Evolutionary conservation across 2,888 invertebrate species (phyloP).

Genomic region (Ommatoiulus sabulosus): DNA sequence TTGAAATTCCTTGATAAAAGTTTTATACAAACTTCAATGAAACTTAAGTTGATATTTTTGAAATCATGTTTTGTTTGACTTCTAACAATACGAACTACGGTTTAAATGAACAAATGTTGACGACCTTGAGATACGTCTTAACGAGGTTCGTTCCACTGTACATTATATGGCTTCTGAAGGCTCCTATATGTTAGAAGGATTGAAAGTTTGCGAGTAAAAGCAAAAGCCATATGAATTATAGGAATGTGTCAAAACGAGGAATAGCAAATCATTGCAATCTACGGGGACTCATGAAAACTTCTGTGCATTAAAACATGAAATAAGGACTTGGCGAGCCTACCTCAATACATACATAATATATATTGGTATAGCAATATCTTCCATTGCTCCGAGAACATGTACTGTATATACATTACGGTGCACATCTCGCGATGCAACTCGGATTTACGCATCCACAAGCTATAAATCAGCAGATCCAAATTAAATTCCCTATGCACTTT

Average conservation of each 20-base stretch:
- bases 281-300: constrained; percentile 8
- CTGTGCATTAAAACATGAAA: constrained; percentile 50
- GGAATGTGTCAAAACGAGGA: constrained; percentile 45
- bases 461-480: constrained; percentile 20
- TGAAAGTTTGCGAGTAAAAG: not conserved
- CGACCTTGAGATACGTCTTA: no score
- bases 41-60: no score
- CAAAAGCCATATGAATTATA: constrained; percentile 32
- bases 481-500: not conserved
- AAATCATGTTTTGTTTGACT: no score
- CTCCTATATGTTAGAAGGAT: not conserved
- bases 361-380: not conserved
- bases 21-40: no score
- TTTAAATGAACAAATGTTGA: no score
- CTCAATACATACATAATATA: not conserved
- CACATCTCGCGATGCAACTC: not conserved
- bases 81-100: no score
- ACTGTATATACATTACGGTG: not conserved
- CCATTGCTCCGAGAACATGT: not conserved
- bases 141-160: no score
- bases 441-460: not conserved
- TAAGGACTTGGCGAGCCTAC: not conserved
- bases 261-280: constrained; percentile 12
- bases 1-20: no score
- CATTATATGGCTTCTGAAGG: no score